Evolutionary conservation across 2,888 invertebrate genomes (phyloP), one percentile per base, ranked within the genome.

Genomic region (Magallana nippona): DNA sequence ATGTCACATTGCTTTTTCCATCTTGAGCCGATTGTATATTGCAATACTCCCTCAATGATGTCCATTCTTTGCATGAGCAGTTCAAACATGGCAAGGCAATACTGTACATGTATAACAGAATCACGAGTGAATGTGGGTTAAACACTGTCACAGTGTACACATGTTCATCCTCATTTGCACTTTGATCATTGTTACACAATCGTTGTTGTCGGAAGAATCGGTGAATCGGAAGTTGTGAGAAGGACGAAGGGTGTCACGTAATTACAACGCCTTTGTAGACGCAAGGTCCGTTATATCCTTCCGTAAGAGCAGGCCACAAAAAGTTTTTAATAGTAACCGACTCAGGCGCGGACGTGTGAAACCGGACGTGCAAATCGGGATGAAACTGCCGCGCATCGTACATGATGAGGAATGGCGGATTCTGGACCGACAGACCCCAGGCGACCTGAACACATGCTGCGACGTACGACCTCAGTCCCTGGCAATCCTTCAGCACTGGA

Each of bases 231-330:
- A 60, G n/a, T 17, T 60, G n/a, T 60, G 60, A 19, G 60, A 60
- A 19, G 10, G n/a, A 10, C 10, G 13, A 19, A 15, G 2, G 27
- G 10, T n/a, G 58, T 92, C 91, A 97, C 84, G 98, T 98, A 87
- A 97, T 96, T 71, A 98, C 97, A 55, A 98, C 96, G 1, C 97
- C 98, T 93, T 97, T 96, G 94, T 97, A 96, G 85, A 97, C 96
- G 94, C 97, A 97, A 77, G 96, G 95, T 89, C 96, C 96, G 84
- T 93, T 92, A 44, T 96, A 96, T 1, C 95, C 94, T 92, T 97
- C 96, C 94, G 97, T 95, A 78, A 98, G 95, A 0, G 97, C 97
- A 0, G 98, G 98, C 98, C 98, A 98, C 82, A 98, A 95, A 94
- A 97, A 97, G 1, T 96, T 96, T 92, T 96, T 96, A 91, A 98